phyloP scores from a whole-genome alignment of 2,797 vertebrate species.

The Dallia pectoralis region DNA sequence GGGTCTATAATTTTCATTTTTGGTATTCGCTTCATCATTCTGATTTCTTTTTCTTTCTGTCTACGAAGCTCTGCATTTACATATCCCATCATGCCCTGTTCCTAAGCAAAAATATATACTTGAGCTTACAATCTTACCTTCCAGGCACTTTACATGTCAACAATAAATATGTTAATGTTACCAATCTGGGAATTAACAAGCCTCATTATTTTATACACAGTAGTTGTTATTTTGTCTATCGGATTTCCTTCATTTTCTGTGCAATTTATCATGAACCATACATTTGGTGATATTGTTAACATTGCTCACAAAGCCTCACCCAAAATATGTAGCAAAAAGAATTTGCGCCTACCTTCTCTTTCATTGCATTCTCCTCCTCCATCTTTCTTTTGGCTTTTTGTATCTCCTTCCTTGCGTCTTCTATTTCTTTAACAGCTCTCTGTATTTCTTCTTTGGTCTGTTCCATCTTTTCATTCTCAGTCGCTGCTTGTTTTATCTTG shows the following conservation, averaged over 20 bases:
- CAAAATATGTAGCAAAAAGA: neutral
- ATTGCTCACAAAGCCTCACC: no score
- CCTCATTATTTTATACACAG: neutral
- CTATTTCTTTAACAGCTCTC: slow-evolving; percentile 38
- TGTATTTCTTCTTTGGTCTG: slow-evolving; percentile 44
- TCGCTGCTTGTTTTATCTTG: slow-evolving; percentile 25
- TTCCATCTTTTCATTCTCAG: slow-evolving; percentile 30
- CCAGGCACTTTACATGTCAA: neutral
- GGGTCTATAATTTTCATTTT: slow-evolving; percentile 5
- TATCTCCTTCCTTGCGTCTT: slow-evolving; percentile 40
- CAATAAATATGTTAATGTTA: neutral
- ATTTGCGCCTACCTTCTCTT: slow-evolving; percentile 41
- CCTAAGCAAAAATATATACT: neutral
- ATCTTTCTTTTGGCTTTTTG: slow-evolving; percentile 27
- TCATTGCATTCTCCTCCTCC: slow-evolving; percentile 37
- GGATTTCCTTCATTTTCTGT: no score
- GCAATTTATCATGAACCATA: no score
- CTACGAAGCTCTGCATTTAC: slow-evolving; percentile 42
- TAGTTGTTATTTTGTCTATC: no score
- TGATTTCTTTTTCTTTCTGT: slow-evolving; percentile 37
- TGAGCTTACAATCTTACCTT: neutral
- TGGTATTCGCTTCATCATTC: slow-evolving; percentile 14
- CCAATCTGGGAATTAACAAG: no score
- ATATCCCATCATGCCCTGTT: slow-evolving; percentile 45
- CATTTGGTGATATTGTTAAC: no score